Conservation (phyloP, 1,140 invertebrate genomes). For the Bombus superbus region DNA sequence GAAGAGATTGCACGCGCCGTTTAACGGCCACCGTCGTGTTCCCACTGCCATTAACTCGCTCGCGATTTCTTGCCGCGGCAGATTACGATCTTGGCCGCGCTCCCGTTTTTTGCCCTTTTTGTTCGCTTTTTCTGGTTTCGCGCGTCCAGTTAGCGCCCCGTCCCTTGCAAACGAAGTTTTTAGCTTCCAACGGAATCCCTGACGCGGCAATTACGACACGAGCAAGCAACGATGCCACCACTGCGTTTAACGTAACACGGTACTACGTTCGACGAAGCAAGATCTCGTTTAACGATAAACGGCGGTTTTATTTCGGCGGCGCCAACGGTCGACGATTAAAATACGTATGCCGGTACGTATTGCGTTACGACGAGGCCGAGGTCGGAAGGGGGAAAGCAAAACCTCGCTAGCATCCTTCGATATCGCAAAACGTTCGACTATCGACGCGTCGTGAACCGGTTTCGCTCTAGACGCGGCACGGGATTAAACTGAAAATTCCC, state of each 20-base stretch:
- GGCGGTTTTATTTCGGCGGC: no score
- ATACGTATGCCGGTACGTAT: neutral
- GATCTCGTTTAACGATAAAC: neutral
- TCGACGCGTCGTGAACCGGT: neutral
- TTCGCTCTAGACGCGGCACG: conserved; percentile 9
- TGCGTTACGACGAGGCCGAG: no score
- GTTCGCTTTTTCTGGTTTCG: neutral
- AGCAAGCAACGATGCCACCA: no score
- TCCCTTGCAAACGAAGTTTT: neutral
- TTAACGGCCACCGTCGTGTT: neutral
- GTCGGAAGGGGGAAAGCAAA: no score
- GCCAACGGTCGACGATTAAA: accelerated
- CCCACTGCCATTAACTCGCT: neutral
- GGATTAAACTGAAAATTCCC: conserved; percentile 13
- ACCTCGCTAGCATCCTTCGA: neutral
- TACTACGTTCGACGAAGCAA: no score
- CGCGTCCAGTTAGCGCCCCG: neutral
- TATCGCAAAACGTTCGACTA: neutral
- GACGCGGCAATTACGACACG: neutral
- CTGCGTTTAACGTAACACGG: no score
- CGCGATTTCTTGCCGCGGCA: neutral
- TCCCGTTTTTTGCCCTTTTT: neutral
- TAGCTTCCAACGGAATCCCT: neutral
- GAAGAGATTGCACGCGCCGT: conserved; percentile 20
- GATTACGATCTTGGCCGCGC: neutral